phyloP scores from a whole-genome alignment of 1,140 invertebrate genomes.

The Cydia strobilella region DNA sequence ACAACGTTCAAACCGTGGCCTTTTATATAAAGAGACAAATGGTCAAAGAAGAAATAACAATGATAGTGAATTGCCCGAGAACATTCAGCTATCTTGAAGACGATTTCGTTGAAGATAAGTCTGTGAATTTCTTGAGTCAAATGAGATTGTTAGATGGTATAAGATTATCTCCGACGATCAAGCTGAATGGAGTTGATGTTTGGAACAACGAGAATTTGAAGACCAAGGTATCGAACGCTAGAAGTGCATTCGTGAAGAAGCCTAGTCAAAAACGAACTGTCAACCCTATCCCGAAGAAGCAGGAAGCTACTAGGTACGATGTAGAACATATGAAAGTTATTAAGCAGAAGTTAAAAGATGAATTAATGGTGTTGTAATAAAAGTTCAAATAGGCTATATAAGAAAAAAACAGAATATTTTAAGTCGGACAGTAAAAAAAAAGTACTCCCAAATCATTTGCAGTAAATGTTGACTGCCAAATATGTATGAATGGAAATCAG shows the following conservation, averaged over 20 bases:
- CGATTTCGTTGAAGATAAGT: not conserved
- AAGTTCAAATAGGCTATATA: too few species aligned
- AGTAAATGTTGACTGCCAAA: not conserved
- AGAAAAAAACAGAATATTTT: not conserved
- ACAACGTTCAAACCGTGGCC: conserved; percentile 43
- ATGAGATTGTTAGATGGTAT: not conserved
- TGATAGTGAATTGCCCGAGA: conserved; percentile 37
- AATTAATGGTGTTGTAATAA: not conserved
- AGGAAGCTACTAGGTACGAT: not conserved
- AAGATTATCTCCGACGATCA: not conserved
- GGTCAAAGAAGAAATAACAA: conserved; percentile 44
- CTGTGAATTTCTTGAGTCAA: not conserved
- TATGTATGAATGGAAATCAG: not conserved
- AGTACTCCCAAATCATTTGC: not conserved
- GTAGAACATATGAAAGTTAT: not conserved
- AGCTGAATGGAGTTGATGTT: not conserved
- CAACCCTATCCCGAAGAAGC: not conserved
- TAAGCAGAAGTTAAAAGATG: not conserved
- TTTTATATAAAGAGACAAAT: conserved; percentile 47
- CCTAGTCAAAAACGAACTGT: not conserved
- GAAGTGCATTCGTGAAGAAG: not conserved
- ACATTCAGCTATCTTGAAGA: conserved; percentile 37
- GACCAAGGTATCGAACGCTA: not conserved
- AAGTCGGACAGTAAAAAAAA: not conserved
- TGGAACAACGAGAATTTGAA: conserved; percentile 3